Conservation (phyloP, 2,888 invertebrate species). For the Gastrophysa polygoni region DNA sequence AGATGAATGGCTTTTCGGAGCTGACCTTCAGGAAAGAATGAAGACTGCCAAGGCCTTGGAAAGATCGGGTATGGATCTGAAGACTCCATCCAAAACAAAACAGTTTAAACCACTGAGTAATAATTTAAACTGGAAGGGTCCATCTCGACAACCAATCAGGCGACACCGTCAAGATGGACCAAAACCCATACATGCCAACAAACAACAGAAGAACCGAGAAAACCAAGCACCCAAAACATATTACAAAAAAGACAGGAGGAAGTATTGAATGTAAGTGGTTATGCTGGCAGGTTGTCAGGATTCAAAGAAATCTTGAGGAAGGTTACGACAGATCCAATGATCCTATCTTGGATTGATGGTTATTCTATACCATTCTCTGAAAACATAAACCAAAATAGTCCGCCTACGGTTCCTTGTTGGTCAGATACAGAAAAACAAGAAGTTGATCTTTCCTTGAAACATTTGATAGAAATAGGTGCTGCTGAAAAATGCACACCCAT, state of each 20-base stretch:
- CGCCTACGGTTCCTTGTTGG: slow-evolving; percentile 10
- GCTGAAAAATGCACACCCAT: background rate
- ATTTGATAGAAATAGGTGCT: background rate
- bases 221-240: background rate
- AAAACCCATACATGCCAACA: background rate
- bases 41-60: background rate
- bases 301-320: background rate
- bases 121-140: background rate
- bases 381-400: slow-evolving; percentile 8
- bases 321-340: background rate
- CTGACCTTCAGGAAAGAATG: background rate
- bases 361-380: slow-evolving; percentile 18
- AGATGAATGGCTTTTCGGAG: background rate
- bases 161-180: background rate
- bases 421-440: background rate
- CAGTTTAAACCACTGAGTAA: background rate
- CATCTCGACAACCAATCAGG: background rate
- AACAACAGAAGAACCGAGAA: background rate
- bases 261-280: too few species aligned
- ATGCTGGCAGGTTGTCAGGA: background rate
- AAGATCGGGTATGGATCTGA: background rate
- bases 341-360: slow-evolving; percentile 26
- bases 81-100: background rate
- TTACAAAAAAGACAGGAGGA: too few species aligned
- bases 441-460: background rate